Conservation (phyloP, 2,797 vertebrate genomes). For the Thalassophryne amazonica region DNA sequence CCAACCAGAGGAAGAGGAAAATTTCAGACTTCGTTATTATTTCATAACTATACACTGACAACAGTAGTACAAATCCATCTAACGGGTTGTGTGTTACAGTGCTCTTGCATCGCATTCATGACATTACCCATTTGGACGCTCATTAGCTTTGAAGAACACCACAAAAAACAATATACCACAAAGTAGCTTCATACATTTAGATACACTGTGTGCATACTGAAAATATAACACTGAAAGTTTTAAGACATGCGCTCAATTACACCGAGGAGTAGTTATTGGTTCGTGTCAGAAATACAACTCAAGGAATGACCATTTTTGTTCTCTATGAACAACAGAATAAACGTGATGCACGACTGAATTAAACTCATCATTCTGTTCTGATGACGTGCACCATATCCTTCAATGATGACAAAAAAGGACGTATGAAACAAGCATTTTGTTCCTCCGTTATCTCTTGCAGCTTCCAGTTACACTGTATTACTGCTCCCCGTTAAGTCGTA, state of each 20-base stretch:
- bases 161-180: constrained; percentile 43
- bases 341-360: constrained; percentile 17
- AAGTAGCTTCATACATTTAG: constrained; percentile 54
- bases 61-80: constrained; percentile 71
- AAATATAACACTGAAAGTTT: constrained; percentile 40
- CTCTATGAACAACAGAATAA: constrained; percentile 14
- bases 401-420: constrained; percentile 4
- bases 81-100: constrained; percentile 65
- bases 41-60: constrained; percentile 70
- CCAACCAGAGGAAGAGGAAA: constrained; percentile 19
- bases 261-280: constrained; percentile 10
- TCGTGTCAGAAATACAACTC: background rate
- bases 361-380: constrained; percentile 31
- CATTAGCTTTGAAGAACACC: constrained; percentile 44
- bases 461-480: no score
- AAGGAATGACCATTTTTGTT: constrained; percentile 5
- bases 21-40: constrained; percentile 43
- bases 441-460: background rate
- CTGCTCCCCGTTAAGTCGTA: constrained; percentile 32
- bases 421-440: constrained; percentile 20
- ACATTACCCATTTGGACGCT: constrained; percentile 54
- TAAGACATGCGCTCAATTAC: constrained; percentile 27
- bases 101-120: constrained; percentile 59
- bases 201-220: constrained; percentile 41
- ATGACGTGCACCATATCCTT: constrained; percentile 13